These are phyloP conservation scores for Athalia rosae DNA, from an alignment of 2,888 invertebrate species.

Conservation along the genomic window DNA sequence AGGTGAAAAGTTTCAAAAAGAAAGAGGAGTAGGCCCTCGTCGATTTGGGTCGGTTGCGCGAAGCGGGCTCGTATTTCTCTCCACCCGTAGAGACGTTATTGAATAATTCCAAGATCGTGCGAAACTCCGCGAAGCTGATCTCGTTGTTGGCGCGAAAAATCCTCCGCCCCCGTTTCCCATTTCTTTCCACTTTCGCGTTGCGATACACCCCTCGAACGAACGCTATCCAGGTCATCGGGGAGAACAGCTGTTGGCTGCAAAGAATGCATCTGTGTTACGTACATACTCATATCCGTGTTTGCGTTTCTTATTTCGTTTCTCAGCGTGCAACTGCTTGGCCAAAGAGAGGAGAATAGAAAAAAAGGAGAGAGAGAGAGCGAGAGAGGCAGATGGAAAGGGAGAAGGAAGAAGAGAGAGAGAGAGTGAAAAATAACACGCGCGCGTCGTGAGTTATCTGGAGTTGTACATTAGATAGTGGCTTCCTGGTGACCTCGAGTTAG, in stretches of 20 bases:
- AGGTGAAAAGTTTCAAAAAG: too few species aligned
- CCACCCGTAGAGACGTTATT: too few species aligned
- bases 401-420: too few species aligned
- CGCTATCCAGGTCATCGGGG: neutral
- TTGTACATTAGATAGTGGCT: conserved; percentile 66
- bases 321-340: too few species aligned
- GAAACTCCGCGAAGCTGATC: neutral
- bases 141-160: neutral
- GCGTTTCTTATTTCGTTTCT: neutral
- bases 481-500: conserved; percentile 69
- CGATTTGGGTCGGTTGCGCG: too few species aligned
- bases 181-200: neutral
- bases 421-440: neutral
- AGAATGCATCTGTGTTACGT: conserved; percentile 47
- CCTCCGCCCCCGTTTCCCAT: too few species aligned
- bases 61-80: too few species aligned
- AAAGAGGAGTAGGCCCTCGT: too few species aligned
- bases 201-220: neutral
- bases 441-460: conserved; percentile 56
- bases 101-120: neutral
- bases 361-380: too few species aligned
- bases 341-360: too few species aligned
- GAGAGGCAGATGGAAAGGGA: too few species aligned
- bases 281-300: neutral
- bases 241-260: conserved; percentile 65